phyloP scores from a whole-genome alignment of 2,113 vertebrate genomes.

The Chloebia gouldiae region DNA sequence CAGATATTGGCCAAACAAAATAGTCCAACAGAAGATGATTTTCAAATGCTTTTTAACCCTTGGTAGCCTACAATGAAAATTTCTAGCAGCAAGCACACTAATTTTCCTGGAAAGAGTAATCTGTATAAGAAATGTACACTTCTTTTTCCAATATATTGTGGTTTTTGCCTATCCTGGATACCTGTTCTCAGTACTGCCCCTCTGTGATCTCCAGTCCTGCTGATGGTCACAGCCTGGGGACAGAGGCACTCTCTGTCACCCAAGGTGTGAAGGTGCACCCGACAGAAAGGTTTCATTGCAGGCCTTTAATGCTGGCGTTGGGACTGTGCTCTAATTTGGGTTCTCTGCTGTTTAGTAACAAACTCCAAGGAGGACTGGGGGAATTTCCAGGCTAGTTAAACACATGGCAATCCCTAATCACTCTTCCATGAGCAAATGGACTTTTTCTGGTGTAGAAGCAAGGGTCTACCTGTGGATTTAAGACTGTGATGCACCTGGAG shows the following conservation, averaged over 20 bases:
- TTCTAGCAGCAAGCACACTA: not conserved
- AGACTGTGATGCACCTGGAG: not conserved
- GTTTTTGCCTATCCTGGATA: not conserved
- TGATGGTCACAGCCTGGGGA: not conserved
- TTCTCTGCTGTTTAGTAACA: not conserved
- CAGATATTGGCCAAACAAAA: conserved; percentile 70
- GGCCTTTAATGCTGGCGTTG: not conserved
- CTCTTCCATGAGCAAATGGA: not conserved
- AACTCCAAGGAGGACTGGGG: not conserved
- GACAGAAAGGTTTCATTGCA: not conserved
- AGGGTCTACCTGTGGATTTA: not conserved
- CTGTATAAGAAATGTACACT: not conserved
- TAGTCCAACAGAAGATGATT: conserved; percentile 53
- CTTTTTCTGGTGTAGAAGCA: not conserved
- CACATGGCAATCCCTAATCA: not conserved
- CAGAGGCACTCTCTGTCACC: not conserved
- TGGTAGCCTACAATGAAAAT: not conserved
- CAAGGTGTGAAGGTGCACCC: not conserved
- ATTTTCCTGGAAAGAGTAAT: not conserved
- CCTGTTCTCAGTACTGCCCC: not conserved
- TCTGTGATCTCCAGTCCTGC: not conserved
- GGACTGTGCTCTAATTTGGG: not conserved
- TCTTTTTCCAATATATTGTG: not conserved
- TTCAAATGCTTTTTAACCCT: conserved; percentile 59
- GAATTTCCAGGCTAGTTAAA: not conserved